A percentile compares a stretch with the other conserved stretches of the same genome.
Evolutionary conservation across 2,113 vertebrate genomes (phyloP).

Genomic region (Syngnathus typhle): DNA sequence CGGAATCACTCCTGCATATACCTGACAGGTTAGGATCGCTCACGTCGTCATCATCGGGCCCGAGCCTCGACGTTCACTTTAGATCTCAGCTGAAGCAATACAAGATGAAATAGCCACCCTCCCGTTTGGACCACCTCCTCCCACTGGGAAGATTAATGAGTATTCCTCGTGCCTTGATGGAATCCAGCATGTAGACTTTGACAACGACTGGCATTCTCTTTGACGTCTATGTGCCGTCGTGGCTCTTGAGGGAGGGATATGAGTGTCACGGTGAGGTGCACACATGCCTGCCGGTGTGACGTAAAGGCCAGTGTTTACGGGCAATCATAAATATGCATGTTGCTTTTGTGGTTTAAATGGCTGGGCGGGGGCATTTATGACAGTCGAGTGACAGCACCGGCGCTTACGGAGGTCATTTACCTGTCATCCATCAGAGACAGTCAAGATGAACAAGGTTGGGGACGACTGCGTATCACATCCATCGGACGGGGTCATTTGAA

Average conservation of each 20-base stretch:
- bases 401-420: slow-evolving; percentile 69
- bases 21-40: slow-evolving; percentile 57
- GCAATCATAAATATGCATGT: slow-evolving; percentile 72
- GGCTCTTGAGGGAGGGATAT: slow-evolving; percentile 50
- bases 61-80: slow-evolving; percentile 49
- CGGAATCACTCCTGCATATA: slow-evolving; percentile 3
- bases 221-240: slow-evolving; percentile 56
- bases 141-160: slow-evolving; percentile 65
- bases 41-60: slow-evolving; percentile 50
- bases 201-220: slow-evolving; percentile 63
- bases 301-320: slow-evolving; percentile 60
- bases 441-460: slow-evolving; percentile 48
- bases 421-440: slow-evolving; percentile 64
- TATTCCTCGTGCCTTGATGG: slow-evolving; percentile 51
- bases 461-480: slow-evolving; percentile 38
- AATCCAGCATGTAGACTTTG: slow-evolving; percentile 53
- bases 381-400: slow-evolving; percentile 62
- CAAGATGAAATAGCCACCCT: slow-evolving; percentile 47
- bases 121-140: slow-evolving; percentile 2
- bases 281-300: slow-evolving; percentile 55
- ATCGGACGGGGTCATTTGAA: slow-evolving; percentile 22
- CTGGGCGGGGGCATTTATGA: slow-evolving; percentile 53
- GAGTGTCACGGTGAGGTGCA: slow-evolving; percentile 64
- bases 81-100: slow-evolving; percentile 44
- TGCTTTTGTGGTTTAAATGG: slow-evolving; percentile 37